These are phyloP conservation scores for Thripadectes ignobilis DNA, from an alignment of 2,797 vertebrate genomes.

Conservation along the genomic window DNA sequence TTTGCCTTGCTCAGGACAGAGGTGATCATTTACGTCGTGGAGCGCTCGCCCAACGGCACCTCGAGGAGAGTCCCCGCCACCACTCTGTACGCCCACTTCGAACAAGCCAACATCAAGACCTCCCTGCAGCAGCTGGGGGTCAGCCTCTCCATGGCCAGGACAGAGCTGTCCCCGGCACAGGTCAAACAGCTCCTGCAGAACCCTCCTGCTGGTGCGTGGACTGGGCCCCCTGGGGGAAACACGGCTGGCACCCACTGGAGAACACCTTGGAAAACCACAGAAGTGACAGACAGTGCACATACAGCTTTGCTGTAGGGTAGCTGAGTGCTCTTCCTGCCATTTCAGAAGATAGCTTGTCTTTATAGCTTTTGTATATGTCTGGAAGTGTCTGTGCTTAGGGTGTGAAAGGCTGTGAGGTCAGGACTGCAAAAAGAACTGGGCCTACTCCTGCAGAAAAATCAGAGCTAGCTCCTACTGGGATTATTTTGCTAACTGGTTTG, in stretches of 20 bases:
- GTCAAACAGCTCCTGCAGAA: slow-evolving; percentile 94
- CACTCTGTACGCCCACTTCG: slow-evolving; percentile 85
- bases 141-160: slow-evolving; percentile 86
- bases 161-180: slow-evolving; percentile 90
- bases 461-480: background rate
- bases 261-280: background rate
- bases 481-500: background rate
- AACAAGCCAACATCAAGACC: slow-evolving; percentile 88
- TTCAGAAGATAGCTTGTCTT: background rate
- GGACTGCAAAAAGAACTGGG: background rate
- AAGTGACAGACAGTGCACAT: background rate
- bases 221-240: background rate
- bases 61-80: slow-evolving; percentile 91
- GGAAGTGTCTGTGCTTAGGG: background rate
- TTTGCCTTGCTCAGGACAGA: slow-evolving; percentile 83
- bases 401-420: background rate
- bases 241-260: background rate
- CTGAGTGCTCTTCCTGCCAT: accelerated
- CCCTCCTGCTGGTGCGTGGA: slow-evolving; percentile 86
- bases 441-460: background rate
- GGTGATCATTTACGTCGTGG: slow-evolving; percentile 92
- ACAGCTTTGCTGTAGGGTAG: background rate
- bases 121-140: slow-evolving; percentile 92
- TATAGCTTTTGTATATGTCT: background rate
- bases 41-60: slow-evolving; percentile 93